Conservation (phyloP, 2,888 invertebrate genomes). For the Pseudeuparius sepicola region DNA sequence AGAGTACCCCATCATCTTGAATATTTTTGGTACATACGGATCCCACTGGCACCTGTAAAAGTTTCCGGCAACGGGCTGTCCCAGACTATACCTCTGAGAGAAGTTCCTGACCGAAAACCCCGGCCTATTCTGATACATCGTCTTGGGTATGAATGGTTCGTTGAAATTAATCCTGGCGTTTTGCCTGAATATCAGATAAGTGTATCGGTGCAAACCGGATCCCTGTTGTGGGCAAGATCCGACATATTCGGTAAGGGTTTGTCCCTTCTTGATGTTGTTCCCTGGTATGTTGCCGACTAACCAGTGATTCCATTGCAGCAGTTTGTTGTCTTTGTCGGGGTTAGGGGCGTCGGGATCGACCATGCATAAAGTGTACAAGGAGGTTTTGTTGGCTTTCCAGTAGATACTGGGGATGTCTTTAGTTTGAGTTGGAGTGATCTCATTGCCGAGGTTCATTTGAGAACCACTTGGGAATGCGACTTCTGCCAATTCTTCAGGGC, state of each 20-base stretch:
- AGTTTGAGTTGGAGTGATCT: slow-evolving; percentile 61
- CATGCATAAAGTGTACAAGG: slow-evolving; percentile 39
- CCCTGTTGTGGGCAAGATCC: slow-evolving; percentile 62
- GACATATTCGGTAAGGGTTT: slow-evolving; percentile 55
- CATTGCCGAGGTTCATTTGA: slow-evolving; percentile 51
- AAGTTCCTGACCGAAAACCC: slow-evolving; percentile 60
- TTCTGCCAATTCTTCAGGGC: slow-evolving; percentile 45
- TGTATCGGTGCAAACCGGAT: slow-evolving; percentile 61
- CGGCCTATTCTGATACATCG: slow-evolving; percentile 43
- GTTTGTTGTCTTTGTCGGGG: slow-evolving; percentile 55
- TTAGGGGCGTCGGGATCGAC: slow-evolving; percentile 66
- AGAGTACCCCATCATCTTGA: slow-evolving; percentile 11
- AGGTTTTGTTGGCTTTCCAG: slow-evolving; percentile 28
- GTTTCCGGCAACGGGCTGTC: slow-evolving; percentile 75
- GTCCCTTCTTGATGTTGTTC: slow-evolving; percentile 44
- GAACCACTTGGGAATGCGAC: slow-evolving; percentile 43
- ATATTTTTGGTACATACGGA: slow-evolving; percentile 62
- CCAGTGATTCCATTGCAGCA: slow-evolving; percentile 73
- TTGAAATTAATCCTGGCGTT: slow-evolving; percentile 27
- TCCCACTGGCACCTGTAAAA: slow-evolving; percentile 81
- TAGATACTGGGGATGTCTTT: slow-evolving; percentile 43
- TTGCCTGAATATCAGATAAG: slow-evolving; percentile 46
- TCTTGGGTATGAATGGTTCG: slow-evolving; percentile 27
- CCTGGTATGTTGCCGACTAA: slow-evolving; percentile 65
- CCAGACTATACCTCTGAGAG: slow-evolving; percentile 70